These are phyloP conservation scores for Choloepus didactylus DNA, from an alignment of 2,797 vertebrate genomes.

Conservation along the genomic window DNA sequence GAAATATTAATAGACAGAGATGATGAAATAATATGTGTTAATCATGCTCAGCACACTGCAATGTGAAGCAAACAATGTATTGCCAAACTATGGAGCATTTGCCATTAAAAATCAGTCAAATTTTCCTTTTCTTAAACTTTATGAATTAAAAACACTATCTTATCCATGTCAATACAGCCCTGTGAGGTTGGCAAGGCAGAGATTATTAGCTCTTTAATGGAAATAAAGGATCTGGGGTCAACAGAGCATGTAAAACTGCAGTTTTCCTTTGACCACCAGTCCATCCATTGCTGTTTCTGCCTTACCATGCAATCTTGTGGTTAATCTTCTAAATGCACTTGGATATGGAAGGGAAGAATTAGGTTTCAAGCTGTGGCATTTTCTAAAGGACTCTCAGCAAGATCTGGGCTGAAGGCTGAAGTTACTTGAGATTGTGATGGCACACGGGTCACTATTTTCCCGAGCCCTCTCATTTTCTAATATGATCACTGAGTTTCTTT, in stretches of 20 bases:
- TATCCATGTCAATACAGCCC: background rate
- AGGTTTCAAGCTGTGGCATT: background rate
- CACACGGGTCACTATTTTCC: background rate
- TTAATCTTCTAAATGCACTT: background rate
- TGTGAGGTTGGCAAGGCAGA: background rate
- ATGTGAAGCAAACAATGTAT: background rate
- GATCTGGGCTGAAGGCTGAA: background rate
- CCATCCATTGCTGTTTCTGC: background rate
- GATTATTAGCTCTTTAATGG: background rate
- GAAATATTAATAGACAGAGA: constrained; percentile 29
- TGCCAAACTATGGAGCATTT: background rate
- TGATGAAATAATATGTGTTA: background rate
- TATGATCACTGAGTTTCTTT: background rate
- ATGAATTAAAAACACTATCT: background rate
- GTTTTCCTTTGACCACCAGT: background rate
- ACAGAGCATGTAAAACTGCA: background rate
- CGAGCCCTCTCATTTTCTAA: background rate
- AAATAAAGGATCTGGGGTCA: background rate
- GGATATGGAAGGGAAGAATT: background rate
- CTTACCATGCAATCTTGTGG: background rate
- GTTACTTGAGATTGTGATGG: background rate
- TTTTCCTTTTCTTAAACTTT: background rate
- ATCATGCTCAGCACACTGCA: background rate
- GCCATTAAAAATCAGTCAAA: background rate
- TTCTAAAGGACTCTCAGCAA: background rate